Base-by-base conservation (phyloP, 2,888 invertebrate species). In the Baronia brevicornis region DNA sequence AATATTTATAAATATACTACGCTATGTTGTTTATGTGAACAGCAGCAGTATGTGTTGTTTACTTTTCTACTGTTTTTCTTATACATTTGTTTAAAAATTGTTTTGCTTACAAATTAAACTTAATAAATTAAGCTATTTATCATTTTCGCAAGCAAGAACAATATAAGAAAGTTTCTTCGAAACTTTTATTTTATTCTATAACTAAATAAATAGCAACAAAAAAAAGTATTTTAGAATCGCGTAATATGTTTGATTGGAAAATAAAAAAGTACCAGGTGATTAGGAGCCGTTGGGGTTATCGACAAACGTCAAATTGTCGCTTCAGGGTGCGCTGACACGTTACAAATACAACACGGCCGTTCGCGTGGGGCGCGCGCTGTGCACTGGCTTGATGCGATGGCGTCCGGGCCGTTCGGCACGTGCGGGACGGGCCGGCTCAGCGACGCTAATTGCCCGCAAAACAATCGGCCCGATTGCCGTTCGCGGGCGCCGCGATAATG, bases 391-490 rank as follows among this genome's bases (percentile, higher is more conserved):
- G 45, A 41, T 44, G 17, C 22, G 30, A 23, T 48, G 41, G 40
- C 39, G 43, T 41, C 44, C 41, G 33, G 5, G 20, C 25, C 27
- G 23, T 36, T 23, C 62, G 67, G 67, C 70, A 67, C 78, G 79
- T 72, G 72, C 78, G 56, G 53, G 49, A 38, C 48, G 63, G 60
- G 59, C 56, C 61, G 48, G 24, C 24, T 24, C 34, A 44, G 34
- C 39, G 51, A 37, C 64, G 72, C 82, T 82, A 80, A 79, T 82
- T 79, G 79, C 71, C 78, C 80, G 74, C 84, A 70, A 82, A 82
- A 80, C 80, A 77, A 75, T 77, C 75, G 73, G 60, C 57, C 60
- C 66, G 63, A 67, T 54, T 54, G 51, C 59, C 57, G 59, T 50
- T n/a, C n/a, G n/a, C 44, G 49, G 46, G 46, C 51, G 44, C 39